Base-by-base conservation (phyloP, 2,113 vertebrate species). In the Lamprotornis superbus region DNA sequence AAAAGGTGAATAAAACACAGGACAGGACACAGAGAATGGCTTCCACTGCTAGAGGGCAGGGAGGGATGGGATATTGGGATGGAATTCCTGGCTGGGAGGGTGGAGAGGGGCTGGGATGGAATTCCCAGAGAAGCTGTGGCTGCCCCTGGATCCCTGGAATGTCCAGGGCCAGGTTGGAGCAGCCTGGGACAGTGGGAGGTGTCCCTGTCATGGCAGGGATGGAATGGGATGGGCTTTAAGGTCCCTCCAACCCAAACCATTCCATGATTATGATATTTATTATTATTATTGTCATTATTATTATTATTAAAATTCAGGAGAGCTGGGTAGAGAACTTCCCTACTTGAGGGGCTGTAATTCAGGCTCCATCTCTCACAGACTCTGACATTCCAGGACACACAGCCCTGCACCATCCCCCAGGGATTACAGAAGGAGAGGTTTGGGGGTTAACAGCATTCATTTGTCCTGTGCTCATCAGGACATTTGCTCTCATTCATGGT, bases 321-420 rank as follows among this genome's bases (percentile, higher is more conserved):
- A 37, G 19, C 4, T 8, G 52, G 4, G 30, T 3, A 37, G 40
- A 68, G 25, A n/a, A 11, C 14, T 3, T 12, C 2, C 15, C 60
- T 9, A 0, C 12, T 2, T 5, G 53, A 27, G 55, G 59, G 21
- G 44, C 44, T 1, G 0, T 2, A 13, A 6, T 3, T 14, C 15
- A 70, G 64, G 68, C 49, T 40, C 50, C 37, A 12, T 4, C 56
- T 7, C n/a, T 6, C 39, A 0, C 0, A 27, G 84, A 11, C 60
- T 28, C n/a, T 1, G 47, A 3, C 7, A 25, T 1, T 4, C 31
- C 10, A 19, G 60, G 59, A 39, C 0, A 5, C 65, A 14, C 12
- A 27, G 1, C 16, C 56, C 42, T 7, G 11, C 1, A 4, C 64
- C 19, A 44, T 9, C 22, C 67, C 46, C 20, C 13, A 13, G 83